Conservation (phyloP, 2,888 invertebrate genomes). For the Cephus runcator region DNA sequence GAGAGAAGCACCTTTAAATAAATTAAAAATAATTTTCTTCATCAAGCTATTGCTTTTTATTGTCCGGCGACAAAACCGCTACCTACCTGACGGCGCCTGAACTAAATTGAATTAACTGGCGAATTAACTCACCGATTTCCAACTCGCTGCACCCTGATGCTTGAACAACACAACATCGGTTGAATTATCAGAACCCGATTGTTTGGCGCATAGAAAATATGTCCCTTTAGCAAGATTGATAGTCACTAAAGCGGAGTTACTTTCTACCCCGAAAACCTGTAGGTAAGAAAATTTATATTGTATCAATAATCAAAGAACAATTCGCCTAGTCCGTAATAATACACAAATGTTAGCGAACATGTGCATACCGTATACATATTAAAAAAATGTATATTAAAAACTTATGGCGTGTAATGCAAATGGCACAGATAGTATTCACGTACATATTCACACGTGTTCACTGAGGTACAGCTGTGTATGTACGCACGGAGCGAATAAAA, state of each 20-base stretch:
- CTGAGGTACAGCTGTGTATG: no score
- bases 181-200: conserved; percentile 27
- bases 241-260: conserved; percentile 48
- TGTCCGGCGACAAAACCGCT: no score
- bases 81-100: no score
- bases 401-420: no score
- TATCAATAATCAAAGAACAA: conserved; percentile 9
- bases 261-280: conserved; percentile 47
- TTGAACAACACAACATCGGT: conserved; percentile 58
- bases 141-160: conserved; percentile 75
- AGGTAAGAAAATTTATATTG: not conserved
- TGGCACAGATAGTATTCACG: no score
- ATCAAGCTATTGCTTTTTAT: conserved; percentile 3
- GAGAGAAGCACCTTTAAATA: not conserved
- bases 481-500: not conserved
- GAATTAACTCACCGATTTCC: conserved; percentile 44
- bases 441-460: no score
- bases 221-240: conserved; percentile 52
- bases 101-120: no score
- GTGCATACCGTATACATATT: no score
- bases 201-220: conserved; percentile 67
- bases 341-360: no score
- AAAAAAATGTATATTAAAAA: no score
- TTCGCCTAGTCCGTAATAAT: no score
- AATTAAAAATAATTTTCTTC: not conserved